Evolutionary conservation across 1,140 invertebrate species (phyloP), one percentile per base, ranked within the genome.

Genomic region (Diorhabda elongata): DNA sequence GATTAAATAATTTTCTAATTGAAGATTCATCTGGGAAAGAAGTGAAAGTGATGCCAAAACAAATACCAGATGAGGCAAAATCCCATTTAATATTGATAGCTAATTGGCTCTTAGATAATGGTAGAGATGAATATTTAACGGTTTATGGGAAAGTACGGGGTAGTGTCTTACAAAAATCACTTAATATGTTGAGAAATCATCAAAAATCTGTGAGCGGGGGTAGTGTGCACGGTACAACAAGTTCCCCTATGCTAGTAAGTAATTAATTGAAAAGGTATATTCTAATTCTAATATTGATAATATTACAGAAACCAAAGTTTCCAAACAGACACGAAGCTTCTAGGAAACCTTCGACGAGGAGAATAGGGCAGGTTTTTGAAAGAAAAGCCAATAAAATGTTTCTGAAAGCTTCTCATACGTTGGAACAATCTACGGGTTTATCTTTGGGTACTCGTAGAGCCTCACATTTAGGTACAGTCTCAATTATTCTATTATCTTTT

Each of bases 341-440:
- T 43, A 77, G 85, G 9, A 81, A 80, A 67, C 81, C 84, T 58
- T 84, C 85, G 42, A 81, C 78, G 3, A 80, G 83, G 62, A 79
- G 84, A 42, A 71, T 86, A 7, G 83, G 85, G 75, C 83, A 75
- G 76, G 92, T 89, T 26, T 86, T 94, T 61, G 92, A 95, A 75
- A 92, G 92, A 73, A 92, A 94, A 79, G 94, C 94, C 0, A 93
- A 92, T 68, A 91, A 92, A 80, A 91, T 95, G 84, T 84, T 96
- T 73, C 82, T 93, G 76, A 92, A 91, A 77, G 94, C 92, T 1
- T 92, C 92, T 0, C 91, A 92, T 76, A 93, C 91, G 7, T 78
- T 91, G 57, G 90, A 91, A 78, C 85, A 89, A 69, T 91, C 89
- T 2, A 91, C 90, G 2, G 90, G 90, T 2, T 82, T 91, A 42